phyloP scores from a whole-genome alignment of 2,888 invertebrate genomes.

The Volucella inanis region DNA sequence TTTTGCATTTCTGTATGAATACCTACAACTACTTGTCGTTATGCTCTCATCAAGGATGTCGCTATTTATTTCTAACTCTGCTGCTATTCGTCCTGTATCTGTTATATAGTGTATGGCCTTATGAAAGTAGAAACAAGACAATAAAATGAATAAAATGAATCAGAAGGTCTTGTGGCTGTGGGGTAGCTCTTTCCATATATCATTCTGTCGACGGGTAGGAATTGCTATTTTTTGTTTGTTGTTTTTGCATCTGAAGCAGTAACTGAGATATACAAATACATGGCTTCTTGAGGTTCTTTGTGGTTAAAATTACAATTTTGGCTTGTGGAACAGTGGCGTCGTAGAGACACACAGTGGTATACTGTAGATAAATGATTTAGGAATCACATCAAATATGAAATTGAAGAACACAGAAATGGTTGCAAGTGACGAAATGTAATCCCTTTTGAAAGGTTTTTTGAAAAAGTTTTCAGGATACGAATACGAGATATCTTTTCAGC shows the following conservation, averaged over 20 bases:
- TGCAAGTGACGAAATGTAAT: too few relatives aligned
- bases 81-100: background rate
- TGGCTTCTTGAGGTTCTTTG: background rate
- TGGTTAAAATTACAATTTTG: constrained; percentile 8
- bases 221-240: background rate
- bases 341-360: background rate
- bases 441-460: too few relatives aligned
- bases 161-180: constrained; percentile 31
- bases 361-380: background rate
- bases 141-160: constrained; percentile 24
- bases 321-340: constrained; percentile 8
- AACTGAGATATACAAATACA: constrained; percentile 7
- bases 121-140: constrained; percentile 30
- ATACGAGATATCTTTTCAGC: too few relatives aligned
- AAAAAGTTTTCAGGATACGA: too few relatives aligned
- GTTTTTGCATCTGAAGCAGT: background rate
- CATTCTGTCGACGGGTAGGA: background rate
- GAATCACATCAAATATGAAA: too few relatives aligned
- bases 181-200: constrained; percentile 23
- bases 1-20: background rate
- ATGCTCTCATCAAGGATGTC: constrained; percentile 30
- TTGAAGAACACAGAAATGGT: too few relatives aligned
- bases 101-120: background rate
- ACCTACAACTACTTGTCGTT: background rate
- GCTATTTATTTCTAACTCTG: background rate